Evolutionary conservation across 2,888 invertebrate genomes (phyloP).

Genomic region (Gisinianus flammeolus): DNA sequence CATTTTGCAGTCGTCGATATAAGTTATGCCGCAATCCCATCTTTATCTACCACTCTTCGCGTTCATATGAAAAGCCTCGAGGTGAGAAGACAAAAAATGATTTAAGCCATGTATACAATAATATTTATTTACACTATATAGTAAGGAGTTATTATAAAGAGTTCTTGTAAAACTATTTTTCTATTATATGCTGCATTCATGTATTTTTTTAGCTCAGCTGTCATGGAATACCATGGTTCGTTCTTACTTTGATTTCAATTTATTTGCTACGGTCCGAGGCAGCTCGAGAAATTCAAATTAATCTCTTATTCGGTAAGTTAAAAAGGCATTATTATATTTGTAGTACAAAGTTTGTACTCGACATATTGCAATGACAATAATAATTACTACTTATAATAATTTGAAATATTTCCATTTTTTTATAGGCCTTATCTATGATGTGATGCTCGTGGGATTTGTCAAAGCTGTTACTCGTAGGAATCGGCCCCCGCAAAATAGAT

Average conservation of each 20-base stretch:
- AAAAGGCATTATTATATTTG: background rate
- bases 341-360: background rate
- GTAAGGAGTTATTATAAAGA: too few relatives aligned
- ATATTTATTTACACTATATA: conserved; percentile 7
- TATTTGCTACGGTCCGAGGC: conserved; percentile 74
- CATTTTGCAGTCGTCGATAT: conserved; percentile 62
- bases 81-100: conserved; percentile 61
- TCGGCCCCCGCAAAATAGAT: conserved; percentile 73
- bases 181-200: background rate
- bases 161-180: too few relatives aligned
- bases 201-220: conserved; percentile 73
- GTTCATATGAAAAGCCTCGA: conserved; percentile 66
- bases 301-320: conserved; percentile 78
- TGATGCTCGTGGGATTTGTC: conserved; percentile 74
- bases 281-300: conserved; percentile 81
- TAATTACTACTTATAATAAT: too few relatives aligned
- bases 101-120: too few relatives aligned
- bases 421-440: conserved; percentile 80
- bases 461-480: conserved; percentile 80
- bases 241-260: conserved; percentile 76
- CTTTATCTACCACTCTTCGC: conserved; percentile 60
- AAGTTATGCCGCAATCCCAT: conserved; percentile 60
- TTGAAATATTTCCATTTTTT: background rate
- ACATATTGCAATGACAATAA: background rate
- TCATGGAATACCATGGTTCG: conserved; percentile 87